Percentiles rank a stretch among this genome's conserved stretches.
These are phyloP conservation scores for Lobophora halterata DNA, from an alignment of 2,888 invertebrate genomes.

Conservation along the genomic window DNA sequence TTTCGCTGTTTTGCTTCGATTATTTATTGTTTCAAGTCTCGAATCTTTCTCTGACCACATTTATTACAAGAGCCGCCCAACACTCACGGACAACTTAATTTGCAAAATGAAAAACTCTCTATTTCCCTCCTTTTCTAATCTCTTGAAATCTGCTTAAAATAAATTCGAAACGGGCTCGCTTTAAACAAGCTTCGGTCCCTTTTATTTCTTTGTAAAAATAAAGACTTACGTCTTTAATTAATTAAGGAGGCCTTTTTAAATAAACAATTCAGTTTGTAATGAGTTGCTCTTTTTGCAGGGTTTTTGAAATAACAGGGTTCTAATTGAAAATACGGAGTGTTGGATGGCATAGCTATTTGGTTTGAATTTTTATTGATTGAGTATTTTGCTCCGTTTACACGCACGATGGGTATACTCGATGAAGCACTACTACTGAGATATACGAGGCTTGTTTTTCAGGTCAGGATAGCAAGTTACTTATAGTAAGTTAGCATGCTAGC, in stretches of 20 bases:
- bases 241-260: constrained; percentile 49
- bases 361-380: too few species aligned
- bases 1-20: too few species aligned
- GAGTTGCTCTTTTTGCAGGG: constrained; percentile 37
- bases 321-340: constrained; percentile 38
- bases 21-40: constrained; percentile 9
- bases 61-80: constrained; percentile 23
- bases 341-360: constrained; percentile 32
- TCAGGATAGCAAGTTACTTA: too few species aligned
- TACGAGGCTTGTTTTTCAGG: too few species aligned
- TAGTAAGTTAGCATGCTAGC: too few species aligned
- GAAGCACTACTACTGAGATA: too few species aligned
- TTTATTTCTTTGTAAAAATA: constrained; percentile 48
- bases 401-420: too few species aligned
- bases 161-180: constrained; percentile 45
- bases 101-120: constrained; percentile 39
- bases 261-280: constrained; percentile 52
- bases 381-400: too few species aligned
- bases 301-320: constrained; percentile 33
- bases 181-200: constrained; percentile 45
- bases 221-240: constrained; percentile 55
- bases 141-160: constrained; percentile 51
- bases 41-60: constrained; percentile 20
- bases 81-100: constrained; percentile 34
- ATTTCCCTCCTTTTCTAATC: constrained; percentile 46